These are phyloP conservation scores for Kuschelorhynchus macadamiae DNA, from an alignment of 2,888 invertebrate species.

Conservation along the genomic window DNA sequence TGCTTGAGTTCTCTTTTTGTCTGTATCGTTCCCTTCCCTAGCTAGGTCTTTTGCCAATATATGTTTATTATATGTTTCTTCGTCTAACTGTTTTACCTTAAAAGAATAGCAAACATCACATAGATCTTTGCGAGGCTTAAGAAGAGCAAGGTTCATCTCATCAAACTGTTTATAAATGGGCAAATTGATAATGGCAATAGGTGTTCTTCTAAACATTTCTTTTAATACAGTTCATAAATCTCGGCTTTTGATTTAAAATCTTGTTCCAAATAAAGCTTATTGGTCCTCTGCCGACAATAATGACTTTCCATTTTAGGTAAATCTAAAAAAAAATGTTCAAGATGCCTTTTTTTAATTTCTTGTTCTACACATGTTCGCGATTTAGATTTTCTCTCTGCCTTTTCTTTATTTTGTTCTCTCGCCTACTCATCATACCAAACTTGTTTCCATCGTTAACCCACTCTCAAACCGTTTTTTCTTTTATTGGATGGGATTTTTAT, in stretches of 20 bases:
- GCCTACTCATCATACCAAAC: no score
- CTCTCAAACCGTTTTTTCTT: no score
- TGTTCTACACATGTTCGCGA: no score
- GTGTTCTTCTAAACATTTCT: conserved; percentile 16
- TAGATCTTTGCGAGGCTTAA: conserved; percentile 40
- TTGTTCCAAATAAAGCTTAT: conserved; percentile 32
- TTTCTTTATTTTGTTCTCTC: no score
- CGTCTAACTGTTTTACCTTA: neutral
- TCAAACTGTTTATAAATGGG: conserved; percentile 28
- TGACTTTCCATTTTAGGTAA: conserved; percentile 38
- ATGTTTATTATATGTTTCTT: conserved; percentile 10
- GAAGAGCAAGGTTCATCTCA: conserved; percentile 23
- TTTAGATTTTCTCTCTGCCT: no score
- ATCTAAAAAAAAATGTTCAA: no score
- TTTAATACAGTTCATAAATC: conserved; percentile 18
- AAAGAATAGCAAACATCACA: conserved; percentile 10
- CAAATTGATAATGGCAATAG: conserved; percentile 19
- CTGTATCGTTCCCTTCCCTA: conserved; percentile 36
- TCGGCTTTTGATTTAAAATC: conserved; percentile 37
- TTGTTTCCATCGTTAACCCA: no score
- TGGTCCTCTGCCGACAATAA: conserved; percentile 27
- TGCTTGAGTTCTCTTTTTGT: conserved; percentile 33
- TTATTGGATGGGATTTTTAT: no score
- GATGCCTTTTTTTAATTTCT: no score
- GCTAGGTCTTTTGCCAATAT: conserved; percentile 41